Evolutionary conservation across 2,797 vertebrate genomes (phyloP), one percentile per base, ranked within the genome.

Genomic region (Threskiornis aethiopicus): DNA sequence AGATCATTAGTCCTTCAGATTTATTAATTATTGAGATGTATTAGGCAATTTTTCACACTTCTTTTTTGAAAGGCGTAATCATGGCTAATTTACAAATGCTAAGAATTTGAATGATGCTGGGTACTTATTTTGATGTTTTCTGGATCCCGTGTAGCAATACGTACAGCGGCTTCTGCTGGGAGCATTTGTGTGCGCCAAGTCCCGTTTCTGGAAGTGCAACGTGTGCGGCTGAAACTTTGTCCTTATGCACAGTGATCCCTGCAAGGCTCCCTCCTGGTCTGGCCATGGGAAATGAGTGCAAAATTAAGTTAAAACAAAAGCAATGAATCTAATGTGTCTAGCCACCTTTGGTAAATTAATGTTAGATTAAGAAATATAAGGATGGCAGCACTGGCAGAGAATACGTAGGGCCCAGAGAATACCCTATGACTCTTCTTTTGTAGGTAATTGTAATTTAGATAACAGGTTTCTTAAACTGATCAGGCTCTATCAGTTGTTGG

Each of bases 21-120:
- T 95, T 97, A 94, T 97, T 97, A 95, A 97, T 96, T 93, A 95
- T 96, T 96, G 78, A 73, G n/a, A 92, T 85, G 66, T 87, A 94
- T 92, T 92, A 91, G 90, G 69, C 94, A 94, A 94, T 81, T 96
- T 94, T 73, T 89, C 42, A 8, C 83, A 67, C 84, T 92, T 46
- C 51, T 69, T 35, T 35, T 93, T 41, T 97, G 88, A 95, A 96
- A 95, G 75, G 93, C 57, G 0, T 87, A 96, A 96, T 97, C 93
- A 90, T 72, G 87, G 66, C 93, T 93, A 83, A 94, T 96, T 95
- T 92, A 57, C 67, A 81, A 51, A 37, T 41, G 76, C 58, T 39
- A 59, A 67, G 87, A 22, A 66, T 89, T 83, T 85, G 89, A 87
- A 77, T 89, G 64, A 41, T 57, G 54, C 85, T 64, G 92, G 47